Percentiles rank a stretch among this genome's conserved stretches.
phyloP scores from a whole-genome alignment of 2,797 vertebrate species.

The Lophotriccus pileatus region DNA sequence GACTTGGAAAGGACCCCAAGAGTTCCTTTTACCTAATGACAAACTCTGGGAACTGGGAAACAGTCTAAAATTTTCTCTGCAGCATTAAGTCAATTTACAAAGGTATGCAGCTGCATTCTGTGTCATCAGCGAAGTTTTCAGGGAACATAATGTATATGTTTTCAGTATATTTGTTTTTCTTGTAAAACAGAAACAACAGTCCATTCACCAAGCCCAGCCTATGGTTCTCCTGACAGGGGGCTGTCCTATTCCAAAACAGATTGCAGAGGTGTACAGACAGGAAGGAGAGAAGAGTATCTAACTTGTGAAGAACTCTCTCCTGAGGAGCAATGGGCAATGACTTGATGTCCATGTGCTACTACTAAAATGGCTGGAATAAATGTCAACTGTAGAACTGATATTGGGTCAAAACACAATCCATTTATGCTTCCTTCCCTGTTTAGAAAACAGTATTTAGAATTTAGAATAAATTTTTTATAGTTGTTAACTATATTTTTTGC shows the following conservation, averaged over 20 bases:
- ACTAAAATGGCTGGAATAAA: not conserved
- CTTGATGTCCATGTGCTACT: not conserved
- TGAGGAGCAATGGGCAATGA: not conserved
- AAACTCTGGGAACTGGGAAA: not conserved
- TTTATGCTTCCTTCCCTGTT: not conserved
- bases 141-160: accelerated
- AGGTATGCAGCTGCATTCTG: not conserved
- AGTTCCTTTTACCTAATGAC: not conserved
- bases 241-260: not conserved
- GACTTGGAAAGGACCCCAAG: not conserved
- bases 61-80: not conserved
- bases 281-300: not conserved
- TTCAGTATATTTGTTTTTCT: not conserved
- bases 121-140: not conserved
- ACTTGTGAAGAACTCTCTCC: not conserved
- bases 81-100: not conserved
- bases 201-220: not conserved
- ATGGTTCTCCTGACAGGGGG: not conserved
- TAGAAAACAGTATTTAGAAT: not conserved
- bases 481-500: not conserved
- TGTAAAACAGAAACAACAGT: not conserved
- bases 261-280: not conserved
- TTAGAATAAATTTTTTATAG: not conserved
- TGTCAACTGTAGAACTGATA: accelerated
- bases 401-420: not conserved